Percentiles rank a stretch among this genome's conserved stretches.
Evolutionary conservation across 2,888 invertebrate species (phyloP).

Genomic region (Cotesia congregata): DNA sequence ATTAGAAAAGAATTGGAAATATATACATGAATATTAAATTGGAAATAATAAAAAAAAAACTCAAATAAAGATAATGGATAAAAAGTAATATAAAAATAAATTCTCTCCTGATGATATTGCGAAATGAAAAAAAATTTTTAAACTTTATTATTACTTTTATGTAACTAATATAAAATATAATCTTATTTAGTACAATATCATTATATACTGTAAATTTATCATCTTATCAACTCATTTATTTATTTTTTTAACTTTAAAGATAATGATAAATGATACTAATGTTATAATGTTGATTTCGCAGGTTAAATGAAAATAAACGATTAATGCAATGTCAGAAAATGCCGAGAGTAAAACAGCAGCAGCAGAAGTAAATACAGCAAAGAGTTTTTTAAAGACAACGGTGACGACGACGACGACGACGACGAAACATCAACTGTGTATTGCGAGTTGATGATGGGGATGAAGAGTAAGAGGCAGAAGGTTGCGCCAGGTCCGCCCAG

Average conservation of each 20-base stretch:
- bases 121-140: slow-evolving; percentile 15
- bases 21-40: neutral
- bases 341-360: neutral
- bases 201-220: neutral
- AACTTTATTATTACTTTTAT: neutral
- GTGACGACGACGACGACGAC: slow-evolving; percentile 1
- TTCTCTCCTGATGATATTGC: slow-evolving; percentile 23
- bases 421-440: slow-evolving; percentile 22
- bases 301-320: slow-evolving; percentile 25
- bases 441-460: slow-evolving; percentile 1
- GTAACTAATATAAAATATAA: slow-evolving; percentile 8
- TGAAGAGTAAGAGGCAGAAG: slow-evolving; percentile 13
- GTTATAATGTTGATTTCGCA: slow-evolving; percentile 20
- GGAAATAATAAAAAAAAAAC: slow-evolving; percentile 12
- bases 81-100: slow-evolving; percentile 19
- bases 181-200: neutral
- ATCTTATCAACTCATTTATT: neutral
- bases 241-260: neutral
- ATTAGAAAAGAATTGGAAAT: slow-evolving; percentile 3
- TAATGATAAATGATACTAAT: slow-evolving; percentile 3
- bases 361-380: neutral
- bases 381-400: neutral
- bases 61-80: neutral
- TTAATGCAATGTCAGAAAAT: slow-evolving; percentile 36
- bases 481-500: slow-evolving; percentile 33